These are phyloP conservation scores for Neria commutata DNA, from an alignment of 2,888 invertebrate genomes.

Conservation along the genomic window DNA sequence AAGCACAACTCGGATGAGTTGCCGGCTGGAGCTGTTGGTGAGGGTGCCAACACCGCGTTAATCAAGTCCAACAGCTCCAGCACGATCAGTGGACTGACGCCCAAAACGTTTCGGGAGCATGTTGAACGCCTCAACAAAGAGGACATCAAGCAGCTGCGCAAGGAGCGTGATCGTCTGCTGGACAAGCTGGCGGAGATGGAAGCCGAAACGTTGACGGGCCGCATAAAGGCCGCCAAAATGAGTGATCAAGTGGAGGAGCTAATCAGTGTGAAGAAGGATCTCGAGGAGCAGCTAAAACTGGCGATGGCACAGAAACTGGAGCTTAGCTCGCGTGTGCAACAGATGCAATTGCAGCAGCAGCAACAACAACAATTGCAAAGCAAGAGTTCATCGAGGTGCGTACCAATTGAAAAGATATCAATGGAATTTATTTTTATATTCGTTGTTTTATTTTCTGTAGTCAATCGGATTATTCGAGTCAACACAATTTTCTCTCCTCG, in stretches of 20 bases:
- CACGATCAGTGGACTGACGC: slow-evolving; percentile 44
- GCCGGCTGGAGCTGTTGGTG: slow-evolving; percentile 30
- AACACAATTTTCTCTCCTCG: slow-evolving; percentile 56
- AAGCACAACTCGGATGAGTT: slow-evolving; percentile 9
- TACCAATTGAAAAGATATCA: slow-evolving; percentile 3
- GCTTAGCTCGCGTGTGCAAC: slow-evolving; percentile 66
- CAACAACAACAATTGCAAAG: slow-evolving; percentile 46
- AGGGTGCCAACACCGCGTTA: slow-evolving; percentile 9
- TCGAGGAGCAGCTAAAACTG: slow-evolving; percentile 68
- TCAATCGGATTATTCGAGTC: slow-evolving; percentile 56
- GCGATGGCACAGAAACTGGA: slow-evolving; percentile 67
- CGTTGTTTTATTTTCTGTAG: slow-evolving; percentile 34
- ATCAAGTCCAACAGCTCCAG: slow-evolving; percentile 26
- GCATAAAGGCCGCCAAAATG: slow-evolving; percentile 70
- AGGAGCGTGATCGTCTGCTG: slow-evolving; percentile 77
- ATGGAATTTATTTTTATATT: not conserved
- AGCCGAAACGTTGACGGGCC: slow-evolving; percentile 73
- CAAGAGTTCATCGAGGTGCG: slow-evolving; percentile 60
- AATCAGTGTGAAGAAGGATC: slow-evolving; percentile 65
- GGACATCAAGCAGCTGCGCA: slow-evolving; percentile 69
- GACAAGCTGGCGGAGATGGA: slow-evolving; percentile 79
- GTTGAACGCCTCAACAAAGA: slow-evolving; percentile 60
- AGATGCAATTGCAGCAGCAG: slow-evolving; percentile 61
- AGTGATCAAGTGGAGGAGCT: slow-evolving; percentile 70
- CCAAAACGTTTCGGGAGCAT: slow-evolving; percentile 56